Base-by-base conservation (phyloP, 2,888 invertebrate species). In the Chymomyza caudatula region DNA sequence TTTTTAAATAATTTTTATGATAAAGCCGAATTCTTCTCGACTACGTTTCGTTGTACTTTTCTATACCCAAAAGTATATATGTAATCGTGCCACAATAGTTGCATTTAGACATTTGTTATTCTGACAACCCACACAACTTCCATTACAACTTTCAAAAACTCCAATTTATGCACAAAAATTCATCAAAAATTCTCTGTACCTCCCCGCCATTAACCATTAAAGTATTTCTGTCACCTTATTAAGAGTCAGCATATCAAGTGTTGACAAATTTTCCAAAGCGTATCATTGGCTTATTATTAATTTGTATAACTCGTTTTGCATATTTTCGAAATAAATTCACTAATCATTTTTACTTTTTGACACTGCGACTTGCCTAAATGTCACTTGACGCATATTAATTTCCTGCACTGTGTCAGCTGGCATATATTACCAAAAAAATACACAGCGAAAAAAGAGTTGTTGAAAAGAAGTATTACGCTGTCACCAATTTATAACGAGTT, bases 291-390 rank as follows among this genome's bases (percentile, higher is more conserved):
- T 63, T 65, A 71, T 82, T 76, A 70, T 78, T 47, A 17, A 37
- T 78, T 74, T 67, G 54, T 69, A 49, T n/a, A 54, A 57, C 53
- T 56, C 66, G 64, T 78, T 47, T 83, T 69, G 78, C 81, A 82
- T 82, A 82, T 86, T 72, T 71, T 81, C 58, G 78, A 73, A 74
- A 82, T 86, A 78, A 86, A 74, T 81, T 76, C 63, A 86, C 78
- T 78, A 82, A 82, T 82, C 78, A 84, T 76, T 81, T 65, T 69
- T 75, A 67, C 71, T 19, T 20, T 47, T 47, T 47, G 74, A 70
- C 67, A 43, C 65, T 37, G 67, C 47, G 25, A 43, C 59, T 65
- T 52, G 67, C 71, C 78, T 70, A 69, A 67, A 59, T 72, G 56
- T 42, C 84, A 69, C 65, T 66, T 60, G 59, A 53, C 68, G 81